These are phyloP conservation scores for Troilus luridus DNA, from an alignment of 2,888 invertebrate species.

Conservation along the genomic window DNA sequence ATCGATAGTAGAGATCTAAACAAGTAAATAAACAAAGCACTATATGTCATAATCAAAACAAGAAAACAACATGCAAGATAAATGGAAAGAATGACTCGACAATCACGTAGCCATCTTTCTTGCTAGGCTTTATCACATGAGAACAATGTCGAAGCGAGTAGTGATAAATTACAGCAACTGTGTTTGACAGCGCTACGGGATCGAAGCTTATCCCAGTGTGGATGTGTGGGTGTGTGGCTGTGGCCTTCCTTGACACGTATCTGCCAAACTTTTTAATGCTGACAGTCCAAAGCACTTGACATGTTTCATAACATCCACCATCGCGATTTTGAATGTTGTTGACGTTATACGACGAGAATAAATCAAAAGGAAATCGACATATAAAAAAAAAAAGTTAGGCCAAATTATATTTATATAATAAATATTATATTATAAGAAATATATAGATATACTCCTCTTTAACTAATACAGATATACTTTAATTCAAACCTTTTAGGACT, in stretches of 20 bases:
- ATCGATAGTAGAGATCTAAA: constrained; percentile 26
- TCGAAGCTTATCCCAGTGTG: constrained; percentile 21
- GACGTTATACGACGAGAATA: background rate
- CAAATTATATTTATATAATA: background rate
- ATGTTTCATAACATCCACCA: background rate
- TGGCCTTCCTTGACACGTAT: background rate
- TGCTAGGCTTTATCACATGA: constrained; percentile 38
- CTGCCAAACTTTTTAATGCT: background rate
- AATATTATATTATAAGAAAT: background rate
- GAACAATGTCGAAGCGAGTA: constrained; percentile 43
- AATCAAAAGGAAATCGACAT: background rate
- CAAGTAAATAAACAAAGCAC: constrained; percentile 37
- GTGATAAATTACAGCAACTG: constrained; percentile 39
- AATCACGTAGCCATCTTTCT: constrained; percentile 45
- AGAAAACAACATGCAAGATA: constrained; percentile 40
- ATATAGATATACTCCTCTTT: background rate
- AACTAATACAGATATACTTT: no score
- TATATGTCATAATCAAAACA: constrained; percentile 37
- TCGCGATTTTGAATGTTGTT: background rate
- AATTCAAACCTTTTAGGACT: no score
- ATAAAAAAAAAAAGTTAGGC: background rate
- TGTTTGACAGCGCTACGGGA: constrained; percentile 8
- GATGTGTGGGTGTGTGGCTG: background rate
- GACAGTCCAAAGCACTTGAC: background rate
- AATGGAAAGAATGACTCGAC: constrained; percentile 44